phyloP scores from a whole-genome alignment of 2,113 vertebrate species.

The Gnathonemus echidnorhynchus region DNA sequence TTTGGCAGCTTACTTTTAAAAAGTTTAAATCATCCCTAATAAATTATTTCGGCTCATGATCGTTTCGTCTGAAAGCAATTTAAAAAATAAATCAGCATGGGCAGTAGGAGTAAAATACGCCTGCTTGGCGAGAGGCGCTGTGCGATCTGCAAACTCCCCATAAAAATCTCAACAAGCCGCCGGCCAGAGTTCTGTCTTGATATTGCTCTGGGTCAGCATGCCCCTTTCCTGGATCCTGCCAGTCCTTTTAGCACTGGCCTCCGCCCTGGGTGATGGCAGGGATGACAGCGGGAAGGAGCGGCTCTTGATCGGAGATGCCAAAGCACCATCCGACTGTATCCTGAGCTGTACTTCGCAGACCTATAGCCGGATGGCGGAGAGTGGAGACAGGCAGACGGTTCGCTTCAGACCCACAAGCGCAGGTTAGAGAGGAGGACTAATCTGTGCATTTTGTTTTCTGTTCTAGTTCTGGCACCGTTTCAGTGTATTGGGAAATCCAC shows the following conservation, averaged over 20 bases:
- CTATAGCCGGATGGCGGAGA: slow-evolving; percentile 39
- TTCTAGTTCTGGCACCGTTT: neutral
- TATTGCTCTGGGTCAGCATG: slow-evolving; percentile 38
- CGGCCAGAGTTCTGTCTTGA: neutral
- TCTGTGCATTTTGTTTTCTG: neutral
- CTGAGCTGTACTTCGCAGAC: slow-evolving; percentile 51
- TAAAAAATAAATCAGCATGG: neutral
- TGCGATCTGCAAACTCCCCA: neutral
- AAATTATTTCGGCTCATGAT: neutral
- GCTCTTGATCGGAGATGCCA: slow-evolving; percentile 24
- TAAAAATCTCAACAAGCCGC: neutral
- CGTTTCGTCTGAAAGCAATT: neutral
- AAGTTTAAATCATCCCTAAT: neutral
- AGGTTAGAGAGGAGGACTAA: slow-evolving; percentile 43
- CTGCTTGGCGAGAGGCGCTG: neutral
- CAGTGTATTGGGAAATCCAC: neutral
- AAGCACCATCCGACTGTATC: slow-evolving; percentile 44
- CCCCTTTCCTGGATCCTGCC: slow-evolving; percentile 36
- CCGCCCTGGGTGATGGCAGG: slow-evolving; percentile 15
- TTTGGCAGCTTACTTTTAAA: neutral
- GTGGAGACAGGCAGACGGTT: slow-evolving; percentile 44
- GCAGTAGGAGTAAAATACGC: neutral
- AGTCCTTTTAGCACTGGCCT: slow-evolving; percentile 22
- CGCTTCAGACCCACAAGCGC: slow-evolving; percentile 44
- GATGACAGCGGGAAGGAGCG: slow-evolving; percentile 43